Conservation (phyloP, 2,888 invertebrate genomes). For the Sipha maydis region DNA sequence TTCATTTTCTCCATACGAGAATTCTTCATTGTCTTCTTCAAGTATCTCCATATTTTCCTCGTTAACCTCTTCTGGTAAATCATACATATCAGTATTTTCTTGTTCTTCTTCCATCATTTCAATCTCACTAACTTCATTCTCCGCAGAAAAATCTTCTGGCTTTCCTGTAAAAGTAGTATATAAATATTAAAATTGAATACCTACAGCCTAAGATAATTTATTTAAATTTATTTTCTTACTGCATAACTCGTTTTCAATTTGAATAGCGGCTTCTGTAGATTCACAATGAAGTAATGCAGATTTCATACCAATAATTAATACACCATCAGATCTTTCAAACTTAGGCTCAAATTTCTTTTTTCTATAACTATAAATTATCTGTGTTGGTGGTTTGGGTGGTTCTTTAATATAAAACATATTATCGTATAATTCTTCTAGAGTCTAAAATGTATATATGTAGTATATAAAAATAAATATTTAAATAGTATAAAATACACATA, state of each 20-base stretch:
- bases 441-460: not conserved
- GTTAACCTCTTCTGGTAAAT: not conserved
- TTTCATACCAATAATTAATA: constrained; percentile 74
- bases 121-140: not conserved
- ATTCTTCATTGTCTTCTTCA: constrained; percentile 64
- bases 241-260: constrained; percentile 69
- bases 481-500: not conserved
- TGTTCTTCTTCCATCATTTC: constrained; percentile 7
- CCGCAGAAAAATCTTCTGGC: not conserved
- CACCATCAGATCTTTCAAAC: constrained; percentile 66
- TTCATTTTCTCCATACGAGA: constrained; percentile 65
- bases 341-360: not conserved
- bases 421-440: constrained; percentile 9
- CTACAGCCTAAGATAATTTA: not conserved
- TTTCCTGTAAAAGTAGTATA: not conserved
- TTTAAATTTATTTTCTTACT: constrained; percentile 21
- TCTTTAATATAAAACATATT: constrained; percentile 28
- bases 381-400: not conserved
- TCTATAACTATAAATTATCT: constrained; percentile 13
- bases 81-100: not conserved
- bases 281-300: constrained; percentile 80
- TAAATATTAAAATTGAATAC: too few relatives aligned
- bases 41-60: constrained; percentile 67
- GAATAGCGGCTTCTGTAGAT: constrained; percentile 78
- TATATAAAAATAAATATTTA: not conserved